These are phyloP conservation scores for Pundamilia nyererei DNA, from an alignment of 2,113 vertebrate genomes.

Conservation along the genomic window DNA sequence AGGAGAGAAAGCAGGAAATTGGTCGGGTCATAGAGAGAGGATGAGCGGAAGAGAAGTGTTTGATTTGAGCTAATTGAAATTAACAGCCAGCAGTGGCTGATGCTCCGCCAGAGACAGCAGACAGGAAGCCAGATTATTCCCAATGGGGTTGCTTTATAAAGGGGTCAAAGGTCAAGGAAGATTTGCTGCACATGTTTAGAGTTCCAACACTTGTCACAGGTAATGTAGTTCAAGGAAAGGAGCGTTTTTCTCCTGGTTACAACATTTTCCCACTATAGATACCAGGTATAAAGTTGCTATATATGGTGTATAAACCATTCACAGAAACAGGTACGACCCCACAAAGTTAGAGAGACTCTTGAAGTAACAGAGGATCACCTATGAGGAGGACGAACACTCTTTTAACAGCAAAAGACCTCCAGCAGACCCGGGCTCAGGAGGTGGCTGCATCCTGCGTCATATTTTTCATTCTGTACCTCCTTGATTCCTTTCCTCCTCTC, in stretches of 20 bases:
- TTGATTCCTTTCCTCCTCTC: neutral
- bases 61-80: constrained; percentile 24
- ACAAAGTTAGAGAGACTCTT: neutral
- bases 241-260: neutral
- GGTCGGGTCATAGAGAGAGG: neutral
- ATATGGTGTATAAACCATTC: neutral
- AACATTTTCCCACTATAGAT: neutral
- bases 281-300: neutral
- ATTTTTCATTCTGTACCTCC: too few species aligned
- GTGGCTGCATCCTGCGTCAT: neutral
- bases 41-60: neutral
- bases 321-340: neutral
- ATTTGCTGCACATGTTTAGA: neutral
- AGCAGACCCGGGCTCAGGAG: neutral
- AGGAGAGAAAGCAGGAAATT: neutral
- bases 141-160: neutral
- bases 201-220: neutral
- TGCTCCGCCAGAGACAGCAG: neutral
- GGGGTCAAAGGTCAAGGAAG: neutral
- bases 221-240: neutral
- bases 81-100: neutral
- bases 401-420: neutral
- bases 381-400: neutral
- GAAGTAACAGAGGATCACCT: neutral
- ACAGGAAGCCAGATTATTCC: neutral